Conservation (phyloP, 2,888 invertebrate genomes). For the Coecobrya sp. region DNA sequence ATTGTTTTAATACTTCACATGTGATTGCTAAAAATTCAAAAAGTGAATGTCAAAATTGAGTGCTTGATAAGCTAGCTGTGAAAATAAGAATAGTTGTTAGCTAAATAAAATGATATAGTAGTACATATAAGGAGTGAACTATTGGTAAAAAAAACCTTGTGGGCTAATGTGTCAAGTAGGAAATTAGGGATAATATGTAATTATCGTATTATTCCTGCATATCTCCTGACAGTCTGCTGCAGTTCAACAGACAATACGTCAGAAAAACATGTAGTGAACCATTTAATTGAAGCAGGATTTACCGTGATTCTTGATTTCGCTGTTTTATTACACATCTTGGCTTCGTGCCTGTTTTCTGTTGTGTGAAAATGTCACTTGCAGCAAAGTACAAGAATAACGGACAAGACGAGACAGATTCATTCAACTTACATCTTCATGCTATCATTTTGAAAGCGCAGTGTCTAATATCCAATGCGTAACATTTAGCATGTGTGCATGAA, state of each 20-base stretch:
- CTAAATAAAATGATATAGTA: too few species aligned
- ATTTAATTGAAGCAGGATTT: constrained; percentile 3
- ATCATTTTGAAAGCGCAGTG: too few species aligned
- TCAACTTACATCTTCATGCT: neutral
- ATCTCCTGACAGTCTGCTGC: neutral
- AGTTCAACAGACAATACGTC: neutral
- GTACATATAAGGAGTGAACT: neutral
- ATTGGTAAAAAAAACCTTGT: neutral
- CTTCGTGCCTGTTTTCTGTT: constrained; percentile 3
- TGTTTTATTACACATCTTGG: neutral
- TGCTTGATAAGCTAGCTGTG: neutral
- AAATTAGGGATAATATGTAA: constrained; percentile 58
- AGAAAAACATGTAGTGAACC: neutral
- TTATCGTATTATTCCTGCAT: neutral
- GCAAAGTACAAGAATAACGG: neutral
- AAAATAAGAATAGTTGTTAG: too few species aligned
- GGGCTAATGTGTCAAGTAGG: constrained; percentile 73
- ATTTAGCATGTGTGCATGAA: too few species aligned
- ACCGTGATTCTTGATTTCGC: neutral
- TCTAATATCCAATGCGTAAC: too few species aligned
- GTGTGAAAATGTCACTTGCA: constrained; percentile 66
- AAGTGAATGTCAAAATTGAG: neutral
- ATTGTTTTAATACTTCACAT: neutral
- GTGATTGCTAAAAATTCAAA: neutral
- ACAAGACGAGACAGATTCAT: constrained; percentile 5